Percentiles rank a stretch among this genome's conserved stretches.
Conservation (phyloP, 2,113 vertebrate genomes). For the Haemorhous mexicanus region DNA sequence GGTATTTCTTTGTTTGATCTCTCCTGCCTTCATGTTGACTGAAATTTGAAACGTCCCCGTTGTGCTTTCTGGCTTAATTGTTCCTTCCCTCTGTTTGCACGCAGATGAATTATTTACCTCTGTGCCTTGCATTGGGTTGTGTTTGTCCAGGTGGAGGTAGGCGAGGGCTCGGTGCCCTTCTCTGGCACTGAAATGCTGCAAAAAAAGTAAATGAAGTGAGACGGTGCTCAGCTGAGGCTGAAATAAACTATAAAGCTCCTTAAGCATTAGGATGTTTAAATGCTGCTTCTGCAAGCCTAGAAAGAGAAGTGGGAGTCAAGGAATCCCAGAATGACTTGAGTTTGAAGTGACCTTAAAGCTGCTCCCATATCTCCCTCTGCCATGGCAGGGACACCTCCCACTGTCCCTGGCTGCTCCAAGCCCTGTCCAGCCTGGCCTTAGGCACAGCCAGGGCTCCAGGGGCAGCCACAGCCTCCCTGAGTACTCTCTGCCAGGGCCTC, state of each 20-base stretch:
- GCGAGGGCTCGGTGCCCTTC: background rate
- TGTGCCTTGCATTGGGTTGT: background rate
- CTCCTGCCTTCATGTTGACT: background rate
- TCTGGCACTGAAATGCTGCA: background rate
- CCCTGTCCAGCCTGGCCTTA: background rate
- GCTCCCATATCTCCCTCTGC: background rate
- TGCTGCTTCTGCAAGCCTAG: background rate
- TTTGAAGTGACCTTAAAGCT: background rate
- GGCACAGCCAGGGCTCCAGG: background rate
- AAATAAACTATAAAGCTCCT: background rate
- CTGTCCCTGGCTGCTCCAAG: fast-evolving
- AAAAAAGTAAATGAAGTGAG: too few species aligned
- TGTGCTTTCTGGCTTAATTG: background rate
- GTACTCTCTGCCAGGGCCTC: background rate
- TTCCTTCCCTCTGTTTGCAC: background rate
- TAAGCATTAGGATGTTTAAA: background rate
- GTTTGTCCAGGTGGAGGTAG: background rate
- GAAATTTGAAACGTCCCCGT: background rate
- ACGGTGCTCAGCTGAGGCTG: background rate
- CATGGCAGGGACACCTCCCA: background rate
- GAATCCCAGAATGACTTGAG: background rate
- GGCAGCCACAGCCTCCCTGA: background rate
- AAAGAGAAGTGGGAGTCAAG: background rate
- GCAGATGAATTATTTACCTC: conserved; percentile 35
- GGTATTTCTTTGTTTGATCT: conserved; percentile 30